phyloP scores from a whole-genome alignment of 2,797 vertebrate species.

The Sebastes paucispinis region DNA sequence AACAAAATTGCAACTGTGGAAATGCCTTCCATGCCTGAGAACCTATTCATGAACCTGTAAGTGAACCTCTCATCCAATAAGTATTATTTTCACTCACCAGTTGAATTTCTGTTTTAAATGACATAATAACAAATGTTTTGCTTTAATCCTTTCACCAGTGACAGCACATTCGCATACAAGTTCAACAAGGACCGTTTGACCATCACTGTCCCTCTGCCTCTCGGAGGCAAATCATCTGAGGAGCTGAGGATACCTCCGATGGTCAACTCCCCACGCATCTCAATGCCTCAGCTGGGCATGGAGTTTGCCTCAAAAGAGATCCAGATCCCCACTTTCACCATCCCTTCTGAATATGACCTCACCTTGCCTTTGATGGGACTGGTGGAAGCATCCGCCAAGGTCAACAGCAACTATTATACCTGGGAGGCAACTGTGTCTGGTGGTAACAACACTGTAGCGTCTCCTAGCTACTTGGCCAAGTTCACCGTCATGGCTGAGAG shows the following conservation, averaged over 20 bases:
- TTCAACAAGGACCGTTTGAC: conserved; percentile 85
- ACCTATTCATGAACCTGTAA: conserved; percentile 91
- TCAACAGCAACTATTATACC: conserved; percentile 92
- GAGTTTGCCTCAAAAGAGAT: conserved; percentile 78
- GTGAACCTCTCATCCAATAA: conserved; percentile 33
- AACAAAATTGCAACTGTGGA: conserved; percentile 77
- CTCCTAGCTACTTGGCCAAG: conserved; percentile 71
- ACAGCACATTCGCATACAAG: conserved; percentile 84
- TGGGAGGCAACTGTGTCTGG: conserved; percentile 84
- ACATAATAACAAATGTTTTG: conserved; percentile 2
- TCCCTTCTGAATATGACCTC: conserved; percentile 85
- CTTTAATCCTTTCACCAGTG: conserved; percentile 74
- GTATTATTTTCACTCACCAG: neutral
- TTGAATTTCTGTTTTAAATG: neutral
- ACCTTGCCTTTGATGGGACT: conserved; percentile 85
- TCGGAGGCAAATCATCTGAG: conserved; percentile 88
- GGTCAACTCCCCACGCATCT: conserved; percentile 80
- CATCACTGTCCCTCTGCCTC: conserved; percentile 87
- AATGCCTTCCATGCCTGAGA: conserved; percentile 87
- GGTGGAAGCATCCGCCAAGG: conserved; percentile 84
- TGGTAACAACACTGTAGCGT: conserved; percentile 83
- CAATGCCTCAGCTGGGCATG: conserved; percentile 81
- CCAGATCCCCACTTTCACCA: conserved; percentile 83
- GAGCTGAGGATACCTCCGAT: conserved; percentile 80
- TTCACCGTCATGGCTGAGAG: conserved; percentile 83